Evolutionary conservation across 2,797 vertebrate genomes (phyloP).

Genomic region (Valencia hispanica): DNA sequence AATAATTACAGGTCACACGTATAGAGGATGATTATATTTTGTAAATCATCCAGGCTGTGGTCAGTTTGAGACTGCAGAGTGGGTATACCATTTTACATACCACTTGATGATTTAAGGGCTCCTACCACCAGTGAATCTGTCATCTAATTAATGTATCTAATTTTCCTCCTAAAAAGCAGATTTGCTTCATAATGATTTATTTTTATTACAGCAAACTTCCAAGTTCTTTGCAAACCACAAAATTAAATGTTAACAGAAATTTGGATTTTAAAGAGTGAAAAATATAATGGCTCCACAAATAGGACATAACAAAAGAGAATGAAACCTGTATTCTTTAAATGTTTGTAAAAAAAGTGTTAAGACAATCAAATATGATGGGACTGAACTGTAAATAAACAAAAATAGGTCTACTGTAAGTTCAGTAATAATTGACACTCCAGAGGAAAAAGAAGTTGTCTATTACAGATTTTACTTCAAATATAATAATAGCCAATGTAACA

Average conservation of each 20-base stretch:
- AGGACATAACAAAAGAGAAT: neutral
- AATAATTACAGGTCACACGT: conserved; percentile 68
- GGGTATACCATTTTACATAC: conserved; percentile 16
- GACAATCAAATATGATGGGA: neutral
- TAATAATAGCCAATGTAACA: neutral
- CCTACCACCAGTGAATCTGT: neutral
- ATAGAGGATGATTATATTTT: conserved; percentile 60
- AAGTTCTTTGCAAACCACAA: neutral
- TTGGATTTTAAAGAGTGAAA: neutral
- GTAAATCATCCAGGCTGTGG: conserved; percentile 54
- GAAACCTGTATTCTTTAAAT: neutral
- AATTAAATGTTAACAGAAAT: neutral
- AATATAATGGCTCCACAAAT: neutral
- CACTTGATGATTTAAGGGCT: neutral
- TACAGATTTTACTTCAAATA: neutral
- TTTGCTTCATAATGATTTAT: neutral
- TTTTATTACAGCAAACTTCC: neutral
- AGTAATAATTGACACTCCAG: neutral
- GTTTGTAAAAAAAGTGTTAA: neutral
- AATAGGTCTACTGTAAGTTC: neutral
- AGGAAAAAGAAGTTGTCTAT: neutral
- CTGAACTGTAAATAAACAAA: neutral
- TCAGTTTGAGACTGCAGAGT: conserved; percentile 37
- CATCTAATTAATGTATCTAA: neutral
- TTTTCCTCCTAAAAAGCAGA: neutral